Base-by-base conservation (phyloP, 1,140 invertebrate species). In the Vanessa tameamea region DNA sequence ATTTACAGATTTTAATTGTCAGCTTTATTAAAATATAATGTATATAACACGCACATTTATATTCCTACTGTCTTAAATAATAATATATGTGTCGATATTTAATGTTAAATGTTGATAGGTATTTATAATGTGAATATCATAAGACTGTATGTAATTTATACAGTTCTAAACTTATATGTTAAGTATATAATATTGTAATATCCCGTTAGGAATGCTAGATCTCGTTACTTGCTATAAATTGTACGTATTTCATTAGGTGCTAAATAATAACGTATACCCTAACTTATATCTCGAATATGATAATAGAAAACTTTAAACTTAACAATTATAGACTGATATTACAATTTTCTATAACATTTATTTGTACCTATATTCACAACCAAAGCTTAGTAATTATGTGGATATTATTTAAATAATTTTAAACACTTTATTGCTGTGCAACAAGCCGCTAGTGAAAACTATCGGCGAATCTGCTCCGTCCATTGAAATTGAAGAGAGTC, bases 191-290 rank as follows among this genome's bases (percentile, higher is more conserved):
- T 72, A 75, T 80, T 79, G 77, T 82, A 78, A 86, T 87, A 83
- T 81, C 79, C 81, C 78, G 64, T 80, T 91, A 90, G 85, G 79
- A 87, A 84, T 84, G 85, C 87, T 90, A 92, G 90, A 92, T 92
- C 90, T 91, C 89, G 89, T 87, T 87, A 82, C 79, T 82, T 78
- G 64, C 80, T 78, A 75, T 80, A 64, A 43, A 79, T 76, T 78
- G 68, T 79, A 76, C 66, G 74, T 79, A 76, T 78, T 77, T 71
- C 67, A 78, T 67, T 81, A 81, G 76, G 77, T 82, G 75, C 69
- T 80, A 80, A 79, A 77, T 73, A 80, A 73, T 79, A 74, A 67
- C 72, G 72, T 76, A 76, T 67, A 76, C 76, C 59, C 43, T 79
- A 78, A 82, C 67, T 72, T 81, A 75, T 68, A 81, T 70, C 69